Percentiles rank a stretch among this genome's conserved stretches.
Evolutionary conservation across 1,140 invertebrate genomes (phyloP).

Genomic region (Drosophila bocki): DNA sequence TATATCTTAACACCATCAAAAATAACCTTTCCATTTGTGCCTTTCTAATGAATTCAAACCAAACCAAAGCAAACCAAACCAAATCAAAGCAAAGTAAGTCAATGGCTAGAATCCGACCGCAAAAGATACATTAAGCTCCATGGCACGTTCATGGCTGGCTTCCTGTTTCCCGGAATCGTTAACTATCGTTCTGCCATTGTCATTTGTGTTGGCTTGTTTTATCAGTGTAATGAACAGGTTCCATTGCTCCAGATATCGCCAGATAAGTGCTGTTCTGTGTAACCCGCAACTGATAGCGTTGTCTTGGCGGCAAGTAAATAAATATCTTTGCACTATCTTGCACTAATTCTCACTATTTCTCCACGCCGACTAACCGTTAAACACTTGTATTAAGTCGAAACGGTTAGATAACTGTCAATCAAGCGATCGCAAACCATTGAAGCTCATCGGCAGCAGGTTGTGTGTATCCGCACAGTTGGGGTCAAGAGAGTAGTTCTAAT

Average conservation of each 20-base stretch:
- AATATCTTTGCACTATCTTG: conserved; percentile 11
- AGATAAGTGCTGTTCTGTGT: conserved; percentile 28
- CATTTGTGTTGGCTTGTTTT: conserved; percentile 17
- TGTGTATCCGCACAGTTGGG: conserved; percentile 11
- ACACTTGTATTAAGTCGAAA: conserved; percentile 50
- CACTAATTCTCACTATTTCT: conserved; percentile 27
- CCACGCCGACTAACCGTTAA: conserved; percentile 37
- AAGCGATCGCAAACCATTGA: conserved; percentile 45
- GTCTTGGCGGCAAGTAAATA: conserved; percentile 21
- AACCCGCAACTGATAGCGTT: conserved; percentile 18
- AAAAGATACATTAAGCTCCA: conserved; percentile 13
- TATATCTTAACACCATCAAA: background rate
- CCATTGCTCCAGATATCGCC: conserved; percentile 41
- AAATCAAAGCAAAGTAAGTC: background rate
- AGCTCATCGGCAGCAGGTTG: conserved; percentile 50
- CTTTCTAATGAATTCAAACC: conserved; percentile 9
- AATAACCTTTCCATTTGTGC: conserved; percentile 3
- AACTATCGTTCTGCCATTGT: conserved; percentile 4
- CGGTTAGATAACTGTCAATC: conserved; percentile 60
- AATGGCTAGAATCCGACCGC: conserved; percentile 15
- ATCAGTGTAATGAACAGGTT: conserved; percentile 40
- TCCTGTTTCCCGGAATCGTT: conserved; percentile 39
- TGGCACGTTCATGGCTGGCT: conserved; percentile 11
- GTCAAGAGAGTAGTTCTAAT: background rate
- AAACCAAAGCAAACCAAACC: background rate